Conservation (phyloP, 2,113 vertebrate species). For the Rhinolophus ferrumequinum region DNA sequence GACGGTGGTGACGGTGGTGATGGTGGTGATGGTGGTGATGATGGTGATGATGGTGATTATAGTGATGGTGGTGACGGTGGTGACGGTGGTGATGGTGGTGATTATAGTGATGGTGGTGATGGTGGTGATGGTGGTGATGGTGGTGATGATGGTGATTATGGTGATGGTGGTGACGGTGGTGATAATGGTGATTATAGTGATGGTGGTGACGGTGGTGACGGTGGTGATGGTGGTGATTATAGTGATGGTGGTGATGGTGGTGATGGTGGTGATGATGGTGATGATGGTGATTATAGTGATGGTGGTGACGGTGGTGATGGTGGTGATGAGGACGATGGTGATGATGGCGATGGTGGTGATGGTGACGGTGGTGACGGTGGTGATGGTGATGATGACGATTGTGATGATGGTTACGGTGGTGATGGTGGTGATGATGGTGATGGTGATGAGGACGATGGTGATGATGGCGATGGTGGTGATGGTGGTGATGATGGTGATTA, state of each 20-base stretch:
- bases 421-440: not conserved
- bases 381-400: fast-evolving
- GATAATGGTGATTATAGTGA: fast-evolving
- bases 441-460: no score
- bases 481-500: no score
- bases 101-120: fast-evolving
- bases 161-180: no score
- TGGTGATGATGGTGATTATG: fast-evolving
- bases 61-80: fast-evolving
- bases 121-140: no score
- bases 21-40: fast-evolving
- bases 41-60: not conserved
- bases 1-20: fast-evolving
- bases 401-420: no score
- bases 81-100: not conserved
- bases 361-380: no score
- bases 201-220: no score
- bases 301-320: no score
- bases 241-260: fast-evolving
- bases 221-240: not conserved
- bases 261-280: no score
- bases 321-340: no score
- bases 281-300: fast-evolving
- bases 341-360: fast-evolving
- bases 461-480: no score